Percentiles rank a stretch among this genome's conserved stretches.
Conservation (phyloP, 1,140 invertebrate species). For the Samia ricini region DNA sequence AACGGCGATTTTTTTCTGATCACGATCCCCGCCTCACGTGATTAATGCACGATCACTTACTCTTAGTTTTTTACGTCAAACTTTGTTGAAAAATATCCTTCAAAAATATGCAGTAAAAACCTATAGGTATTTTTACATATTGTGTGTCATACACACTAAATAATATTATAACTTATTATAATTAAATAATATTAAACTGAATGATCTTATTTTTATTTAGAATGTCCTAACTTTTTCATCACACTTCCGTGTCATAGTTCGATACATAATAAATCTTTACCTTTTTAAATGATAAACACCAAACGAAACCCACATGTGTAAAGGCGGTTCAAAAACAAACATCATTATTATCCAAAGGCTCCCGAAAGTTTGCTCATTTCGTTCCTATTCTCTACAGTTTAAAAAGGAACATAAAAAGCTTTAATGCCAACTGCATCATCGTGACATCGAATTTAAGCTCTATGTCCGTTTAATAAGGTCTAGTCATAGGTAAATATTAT, state of each 20-base stretch:
- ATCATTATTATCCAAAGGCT: slow-evolving; percentile 35
- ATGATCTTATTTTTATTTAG: no score
- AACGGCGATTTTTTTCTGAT: no score
- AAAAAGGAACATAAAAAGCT: slow-evolving; percentile 27
- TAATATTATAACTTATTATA: no score
- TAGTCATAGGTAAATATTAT: not conserved
- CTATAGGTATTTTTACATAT: no score
- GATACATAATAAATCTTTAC: not conserved
- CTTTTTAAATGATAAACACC: not conserved
- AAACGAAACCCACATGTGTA: slow-evolving; percentile 4
- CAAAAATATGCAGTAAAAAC: no score
- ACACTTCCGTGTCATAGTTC: not conserved
- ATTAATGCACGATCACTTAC: no score
- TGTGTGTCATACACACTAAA: no score
- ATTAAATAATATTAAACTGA: no score
- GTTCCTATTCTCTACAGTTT: slow-evolving; percentile 46
- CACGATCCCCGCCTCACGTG: no score
- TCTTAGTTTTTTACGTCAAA: no score
- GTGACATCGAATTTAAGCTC: slow-evolving; percentile 24
- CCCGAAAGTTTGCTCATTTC: slow-evolving; percentile 61
- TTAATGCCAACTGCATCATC: not conserved
- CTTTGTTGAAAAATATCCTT: no score
- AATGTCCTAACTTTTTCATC: no score
- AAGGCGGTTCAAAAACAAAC: slow-evolving; percentile 9
- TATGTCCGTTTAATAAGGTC: slow-evolving; percentile 26